phyloP scores from a whole-genome alignment of 1,140 invertebrate genomes.

The Luehdorfia chinensis region DNA sequence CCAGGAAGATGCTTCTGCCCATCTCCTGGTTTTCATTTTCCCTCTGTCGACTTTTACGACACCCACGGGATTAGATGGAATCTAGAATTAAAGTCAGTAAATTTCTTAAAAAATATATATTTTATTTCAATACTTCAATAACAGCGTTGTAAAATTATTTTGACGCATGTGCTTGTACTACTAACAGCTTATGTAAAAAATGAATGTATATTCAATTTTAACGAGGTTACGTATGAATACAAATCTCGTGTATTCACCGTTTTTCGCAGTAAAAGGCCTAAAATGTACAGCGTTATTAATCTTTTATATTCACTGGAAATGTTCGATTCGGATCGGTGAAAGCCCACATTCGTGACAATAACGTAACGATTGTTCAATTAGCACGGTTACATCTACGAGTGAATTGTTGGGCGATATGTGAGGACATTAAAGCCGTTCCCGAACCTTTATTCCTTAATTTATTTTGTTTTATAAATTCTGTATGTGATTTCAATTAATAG shows the following conservation, averaged over 20 bases:
- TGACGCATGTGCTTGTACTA: too few relatives aligned
- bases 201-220: conserved; percentile 16
- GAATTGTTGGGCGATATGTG: neutral
- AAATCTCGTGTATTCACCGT: conserved; percentile 16
- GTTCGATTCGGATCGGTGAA: conserved; percentile 10
- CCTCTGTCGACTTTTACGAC: too few relatives aligned
- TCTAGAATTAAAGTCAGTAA: too few relatives aligned
- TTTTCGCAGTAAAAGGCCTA: conserved; percentile 15
- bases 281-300: conserved; percentile 17
- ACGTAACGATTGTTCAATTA: conserved; percentile 53
- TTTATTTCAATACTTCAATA: too few relatives aligned
- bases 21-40: too few relatives aligned
- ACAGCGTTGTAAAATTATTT: too few relatives aligned
- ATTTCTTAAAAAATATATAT: too few relatives aligned
- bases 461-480: too few relatives aligned
- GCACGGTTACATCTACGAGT: conserved; percentile 18
- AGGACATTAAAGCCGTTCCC: neutral
- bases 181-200: conserved; percentile 2
- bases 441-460: too few relatives aligned
- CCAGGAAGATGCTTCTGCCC: too few relatives aligned
- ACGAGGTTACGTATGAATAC: conserved; percentile 17
- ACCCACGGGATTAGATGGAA: too few relatives aligned
- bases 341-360: conserved; percentile 24
- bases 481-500: too few relatives aligned
- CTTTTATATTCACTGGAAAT: conserved; percentile 13